phyloP scores from a whole-genome alignment of 2,888 invertebrate genomes.

The Digitonthophagus gazella region DNA sequence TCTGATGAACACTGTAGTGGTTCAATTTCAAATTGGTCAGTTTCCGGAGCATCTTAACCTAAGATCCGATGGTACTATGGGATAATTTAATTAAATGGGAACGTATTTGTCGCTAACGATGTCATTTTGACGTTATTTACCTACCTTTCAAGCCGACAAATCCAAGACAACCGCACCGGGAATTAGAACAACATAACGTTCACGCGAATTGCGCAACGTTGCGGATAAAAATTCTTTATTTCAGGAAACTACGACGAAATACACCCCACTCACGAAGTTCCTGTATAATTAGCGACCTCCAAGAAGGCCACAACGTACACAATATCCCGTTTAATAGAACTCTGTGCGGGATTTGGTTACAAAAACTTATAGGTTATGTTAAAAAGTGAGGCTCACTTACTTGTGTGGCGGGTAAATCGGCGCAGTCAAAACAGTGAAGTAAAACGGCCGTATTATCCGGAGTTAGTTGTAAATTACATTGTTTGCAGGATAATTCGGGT shows the following conservation, averaged over 20 bases:
- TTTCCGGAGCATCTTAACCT: conserved; percentile 31
- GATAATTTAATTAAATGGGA: background rate
- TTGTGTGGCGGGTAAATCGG: conserved; percentile 35
- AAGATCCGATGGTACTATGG: background rate
- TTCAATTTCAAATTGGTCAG: conserved; percentile 25
- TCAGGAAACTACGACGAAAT: no score
- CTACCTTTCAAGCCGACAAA: conserved; percentile 17
- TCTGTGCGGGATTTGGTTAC: conserved; percentile 34
- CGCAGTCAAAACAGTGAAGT: conserved; percentile 44
- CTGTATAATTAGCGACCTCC: conserved; percentile 42
- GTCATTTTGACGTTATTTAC: conserved; percentile 16
- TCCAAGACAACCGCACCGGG: conserved; percentile 16
- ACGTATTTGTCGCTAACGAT: background rate
- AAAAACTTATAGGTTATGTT: conserved; percentile 13
- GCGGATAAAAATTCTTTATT: conserved; percentile 1
- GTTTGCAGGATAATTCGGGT: conserved; percentile 39
- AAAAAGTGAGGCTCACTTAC: background rate
- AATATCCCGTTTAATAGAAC: conserved; percentile 35
- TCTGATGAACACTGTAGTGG: conserved; percentile 11
- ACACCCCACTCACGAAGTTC: conserved; percentile 5
- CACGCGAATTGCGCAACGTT: conserved; percentile 2
- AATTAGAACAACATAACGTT: conserved; percentile 15
- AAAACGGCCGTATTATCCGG: conserved; percentile 41
- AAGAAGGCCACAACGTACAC: conserved; percentile 39
- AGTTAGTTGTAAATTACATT: conserved; percentile 44